phyloP scores from a whole-genome alignment of 2,113 vertebrate species.

The Perccottus glenii region DNA sequence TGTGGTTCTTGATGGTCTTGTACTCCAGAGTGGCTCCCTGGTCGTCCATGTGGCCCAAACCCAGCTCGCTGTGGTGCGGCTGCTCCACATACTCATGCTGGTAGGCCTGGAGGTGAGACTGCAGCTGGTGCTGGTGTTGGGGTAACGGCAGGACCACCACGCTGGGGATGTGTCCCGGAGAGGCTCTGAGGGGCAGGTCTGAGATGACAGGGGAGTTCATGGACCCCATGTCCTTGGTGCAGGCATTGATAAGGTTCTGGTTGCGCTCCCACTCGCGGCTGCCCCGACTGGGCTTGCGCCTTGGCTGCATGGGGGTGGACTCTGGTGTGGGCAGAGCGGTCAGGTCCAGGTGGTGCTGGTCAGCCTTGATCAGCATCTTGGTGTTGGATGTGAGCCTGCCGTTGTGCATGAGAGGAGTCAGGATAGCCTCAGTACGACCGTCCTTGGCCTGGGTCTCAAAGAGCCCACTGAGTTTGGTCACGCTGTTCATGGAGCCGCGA shows the following conservation, averaged over 20 bases:
- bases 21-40: constrained; percentile 94
- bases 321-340: constrained; percentile 93
- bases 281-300: constrained; percentile 90
- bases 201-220: constrained; percentile 91
- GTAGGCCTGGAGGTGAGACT: constrained; percentile 87
- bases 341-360: constrained; percentile 95
- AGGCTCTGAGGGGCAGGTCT: constrained; percentile 90
- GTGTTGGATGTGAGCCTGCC: constrained; percentile 87
- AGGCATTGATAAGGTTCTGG: constrained; percentile 97
- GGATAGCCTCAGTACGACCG: constrained; percentile 91
- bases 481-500: constrained; percentile 95
- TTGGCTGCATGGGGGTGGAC: constrained; percentile 96
- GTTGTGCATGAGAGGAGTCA: constrained; percentile 95
- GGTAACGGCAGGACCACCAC: constrained; percentile 90
- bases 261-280: constrained; percentile 97
- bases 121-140: constrained; percentile 86
- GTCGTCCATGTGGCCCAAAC: constrained; percentile 86
- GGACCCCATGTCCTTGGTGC: constrained; percentile 91
- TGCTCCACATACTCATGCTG: constrained; percentile 97
- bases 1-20: constrained; percentile 92
- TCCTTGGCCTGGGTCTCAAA: constrained; percentile 95
- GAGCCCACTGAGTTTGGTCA: constrained; percentile 94
- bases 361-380: constrained; percentile 95
- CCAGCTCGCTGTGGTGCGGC: constrained; percentile 83
- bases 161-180: constrained; percentile 94